Evolutionary conservation across 2,113 vertebrate species (phyloP).

Genomic region (Setophaga coronata): DNA sequence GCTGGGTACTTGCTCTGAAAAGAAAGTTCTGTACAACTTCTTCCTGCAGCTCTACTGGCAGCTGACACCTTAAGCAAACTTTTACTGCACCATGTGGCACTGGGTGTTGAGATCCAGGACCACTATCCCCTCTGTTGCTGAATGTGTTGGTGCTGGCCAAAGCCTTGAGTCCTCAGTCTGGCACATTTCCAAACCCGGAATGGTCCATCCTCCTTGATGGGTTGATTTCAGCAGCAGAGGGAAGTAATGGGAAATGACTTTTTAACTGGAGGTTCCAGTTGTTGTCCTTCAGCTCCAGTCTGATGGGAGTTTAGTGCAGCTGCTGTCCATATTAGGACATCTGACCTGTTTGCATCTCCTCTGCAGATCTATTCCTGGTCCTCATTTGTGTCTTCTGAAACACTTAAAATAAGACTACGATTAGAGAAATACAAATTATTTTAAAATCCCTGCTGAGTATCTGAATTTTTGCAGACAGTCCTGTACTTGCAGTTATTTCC

Average conservation of each 20-base stretch:
- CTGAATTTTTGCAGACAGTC: background rate
- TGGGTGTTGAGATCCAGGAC: background rate
- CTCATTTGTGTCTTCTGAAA: background rate
- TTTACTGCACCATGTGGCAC: background rate
- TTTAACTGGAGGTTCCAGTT: background rate
- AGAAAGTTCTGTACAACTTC: background rate
- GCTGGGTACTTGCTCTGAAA: background rate
- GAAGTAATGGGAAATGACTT: background rate
- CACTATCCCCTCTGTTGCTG: background rate
- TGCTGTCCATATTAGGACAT: fast-evolving
- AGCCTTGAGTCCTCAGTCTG: background rate
- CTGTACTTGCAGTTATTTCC: slow-evolving; percentile 39
- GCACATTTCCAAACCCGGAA: background rate
- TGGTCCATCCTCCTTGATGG: background rate
- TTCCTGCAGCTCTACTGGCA: background rate
- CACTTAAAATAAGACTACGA: background rate
- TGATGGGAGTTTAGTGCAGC: fast-evolving
- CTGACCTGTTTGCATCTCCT: background rate
- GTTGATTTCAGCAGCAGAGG: background rate
- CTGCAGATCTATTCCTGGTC: background rate
- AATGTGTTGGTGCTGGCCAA: background rate
- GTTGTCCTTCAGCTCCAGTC: background rate
- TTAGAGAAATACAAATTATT: slow-evolving; percentile 38
- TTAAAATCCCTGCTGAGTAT: slow-evolving; percentile 22
- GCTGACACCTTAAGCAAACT: background rate